Evolutionary conservation across 2,113 vertebrate species (phyloP).

Genomic region (Daubentonia madagascariensis): DNA sequence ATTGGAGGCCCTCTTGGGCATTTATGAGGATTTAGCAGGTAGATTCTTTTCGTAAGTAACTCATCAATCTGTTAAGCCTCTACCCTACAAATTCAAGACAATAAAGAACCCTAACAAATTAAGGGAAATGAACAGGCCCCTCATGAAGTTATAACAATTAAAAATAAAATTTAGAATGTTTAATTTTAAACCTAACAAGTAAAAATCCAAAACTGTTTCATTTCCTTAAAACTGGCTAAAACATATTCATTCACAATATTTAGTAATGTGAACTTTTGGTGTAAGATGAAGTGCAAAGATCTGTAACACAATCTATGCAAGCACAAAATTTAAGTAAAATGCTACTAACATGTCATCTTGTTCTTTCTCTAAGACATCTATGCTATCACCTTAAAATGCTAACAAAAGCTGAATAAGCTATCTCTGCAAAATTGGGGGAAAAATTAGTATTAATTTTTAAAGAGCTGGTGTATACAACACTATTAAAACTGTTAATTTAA

Average conservation of each 20-base stretch:
- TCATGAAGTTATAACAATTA: background rate
- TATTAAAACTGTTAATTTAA: background rate
- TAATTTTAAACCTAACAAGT: constrained; percentile 28
- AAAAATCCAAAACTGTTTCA: background rate
- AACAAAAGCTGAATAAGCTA: background rate
- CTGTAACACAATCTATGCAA: background rate
- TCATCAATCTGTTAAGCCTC: background rate
- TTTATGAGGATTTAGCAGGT: background rate
- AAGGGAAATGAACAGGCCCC: background rate
- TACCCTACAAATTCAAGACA: background rate
- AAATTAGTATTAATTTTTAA: constrained; percentile 25
- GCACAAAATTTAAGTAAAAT: constrained; percentile 14
- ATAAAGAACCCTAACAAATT: constrained; percentile 8
- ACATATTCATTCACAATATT: background rate
- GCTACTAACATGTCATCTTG: background rate
- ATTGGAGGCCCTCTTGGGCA: background rate
- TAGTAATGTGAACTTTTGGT: constrained; percentile 2
- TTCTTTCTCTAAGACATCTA: background rate
- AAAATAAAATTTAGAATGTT: constrained; percentile 35
- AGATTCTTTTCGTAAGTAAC: background rate
- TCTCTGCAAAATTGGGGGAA: background rate
- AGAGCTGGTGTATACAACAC: background rate
- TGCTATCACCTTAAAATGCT: background rate
- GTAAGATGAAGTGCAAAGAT: background rate
- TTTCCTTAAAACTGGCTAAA: constrained; percentile 28